Evolutionary conservation across 2,113 vertebrate genomes (phyloP).

Genomic region (Micronisus gabar): DNA sequence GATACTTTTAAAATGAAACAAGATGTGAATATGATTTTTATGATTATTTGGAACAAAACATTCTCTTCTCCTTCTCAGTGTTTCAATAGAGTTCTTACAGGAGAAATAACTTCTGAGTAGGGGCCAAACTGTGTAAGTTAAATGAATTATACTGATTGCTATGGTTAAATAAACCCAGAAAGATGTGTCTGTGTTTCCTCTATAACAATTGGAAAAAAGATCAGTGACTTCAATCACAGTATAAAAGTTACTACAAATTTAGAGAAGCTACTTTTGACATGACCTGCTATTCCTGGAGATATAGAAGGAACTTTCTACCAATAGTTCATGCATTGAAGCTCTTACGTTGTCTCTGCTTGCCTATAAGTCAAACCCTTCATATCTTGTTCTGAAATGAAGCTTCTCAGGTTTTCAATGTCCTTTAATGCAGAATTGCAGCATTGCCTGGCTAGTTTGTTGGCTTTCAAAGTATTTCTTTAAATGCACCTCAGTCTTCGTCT

Average conservation of each 20-base stretch:
- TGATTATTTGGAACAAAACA: not conserved
- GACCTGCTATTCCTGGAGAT: not conserved
- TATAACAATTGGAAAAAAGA: not conserved
- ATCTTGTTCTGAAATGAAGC: conserved; percentile 7
- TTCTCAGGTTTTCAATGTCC: conserved; percentile 7
- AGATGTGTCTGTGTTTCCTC: not conserved
- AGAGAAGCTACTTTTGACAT: not conserved
- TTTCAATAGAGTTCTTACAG: not conserved
- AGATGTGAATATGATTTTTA: not conserved
- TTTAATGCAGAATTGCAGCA: not conserved
- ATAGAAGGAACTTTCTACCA: not conserved
- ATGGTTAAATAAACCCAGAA: not conserved
- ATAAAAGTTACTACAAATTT: not conserved
- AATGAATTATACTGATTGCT: not conserved
- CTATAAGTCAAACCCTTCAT: not conserved
- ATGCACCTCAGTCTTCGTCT: conserved; percentile 64
- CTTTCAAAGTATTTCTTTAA: conserved; percentile 47
- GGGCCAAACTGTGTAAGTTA: not conserved
- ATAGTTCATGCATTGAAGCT: not conserved
- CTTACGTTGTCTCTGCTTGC: not conserved
- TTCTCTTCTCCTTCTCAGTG: not conserved
- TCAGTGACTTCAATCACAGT: not conserved
- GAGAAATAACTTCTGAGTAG: not conserved
- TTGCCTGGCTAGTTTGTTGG: not conserved
- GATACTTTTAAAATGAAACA: not conserved